These are phyloP conservation scores for Eucera pruinosa DNA, from an alignment of 2,888 invertebrate species.

Conservation along the genomic window DNA sequence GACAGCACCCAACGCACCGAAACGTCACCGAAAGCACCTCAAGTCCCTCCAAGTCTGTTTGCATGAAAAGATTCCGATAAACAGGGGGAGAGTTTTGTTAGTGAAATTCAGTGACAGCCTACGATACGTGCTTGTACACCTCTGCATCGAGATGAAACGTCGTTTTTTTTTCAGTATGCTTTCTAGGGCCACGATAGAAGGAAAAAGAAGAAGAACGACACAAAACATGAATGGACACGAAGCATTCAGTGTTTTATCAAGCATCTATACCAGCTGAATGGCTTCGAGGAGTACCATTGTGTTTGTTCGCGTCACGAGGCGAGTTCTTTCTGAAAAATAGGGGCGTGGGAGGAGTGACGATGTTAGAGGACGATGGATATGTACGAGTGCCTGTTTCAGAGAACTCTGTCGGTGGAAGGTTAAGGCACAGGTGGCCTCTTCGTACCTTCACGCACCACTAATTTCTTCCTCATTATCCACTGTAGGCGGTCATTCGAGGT, in stretches of 20 bases:
- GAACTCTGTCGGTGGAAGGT: conserved; percentile 20
- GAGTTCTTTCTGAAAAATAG: conserved; percentile 64
- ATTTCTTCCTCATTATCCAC: conserved; percentile 79
- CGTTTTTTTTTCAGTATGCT: conserved; percentile 75
- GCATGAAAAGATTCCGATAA: conserved; percentile 19
- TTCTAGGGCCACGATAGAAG: conserved; percentile 40
- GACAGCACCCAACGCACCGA: too few relatives aligned
- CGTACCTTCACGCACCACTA: conserved; percentile 80
- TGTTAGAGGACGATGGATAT: conserved; percentile 53
- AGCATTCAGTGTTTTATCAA: conserved; percentile 83
- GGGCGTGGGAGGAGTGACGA: conserved; percentile 70
- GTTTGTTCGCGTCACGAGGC: conserved; percentile 67
- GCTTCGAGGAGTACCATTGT: conserved; percentile 75
- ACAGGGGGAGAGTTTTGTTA: conserved; percentile 26
- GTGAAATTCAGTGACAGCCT: conserved; percentile 56
- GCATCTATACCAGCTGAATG: conserved; percentile 81
- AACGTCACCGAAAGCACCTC: too few relatives aligned
- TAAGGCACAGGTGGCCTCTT: conserved; percentile 78
- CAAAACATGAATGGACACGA: conserved; percentile 57
- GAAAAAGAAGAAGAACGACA: conserved; percentile 36
- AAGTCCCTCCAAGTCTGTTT: too few relatives aligned
- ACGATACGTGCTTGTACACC: conserved; percentile 26
- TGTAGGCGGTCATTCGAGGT: conserved; percentile 65
- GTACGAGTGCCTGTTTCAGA: conserved; percentile 54
- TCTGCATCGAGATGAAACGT: conserved; percentile 73